A percentile compares a stretch with the other conserved stretches of the same genome.
Evolutionary conservation across 2,888 invertebrate species (phyloP).

Genomic region (Ceramica pisi): DNA sequence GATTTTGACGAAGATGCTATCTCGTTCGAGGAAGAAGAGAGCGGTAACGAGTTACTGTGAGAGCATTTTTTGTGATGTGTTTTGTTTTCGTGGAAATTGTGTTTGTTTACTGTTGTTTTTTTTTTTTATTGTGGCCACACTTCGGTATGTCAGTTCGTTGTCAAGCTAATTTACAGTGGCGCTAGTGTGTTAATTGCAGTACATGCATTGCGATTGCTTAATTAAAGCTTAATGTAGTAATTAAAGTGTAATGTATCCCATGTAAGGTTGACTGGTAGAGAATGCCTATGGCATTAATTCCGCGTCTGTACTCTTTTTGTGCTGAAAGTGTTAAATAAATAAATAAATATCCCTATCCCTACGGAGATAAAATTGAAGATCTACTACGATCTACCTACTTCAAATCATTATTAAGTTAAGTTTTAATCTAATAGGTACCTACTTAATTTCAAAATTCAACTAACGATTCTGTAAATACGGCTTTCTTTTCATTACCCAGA

Average conservation of each 20-base stretch:
- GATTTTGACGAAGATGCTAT: conserved; percentile 52
- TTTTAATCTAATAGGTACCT: background rate
- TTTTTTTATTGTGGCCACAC: conserved; percentile 47
- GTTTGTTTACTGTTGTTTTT: conserved; percentile 44
- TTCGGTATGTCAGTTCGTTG: conserved; percentile 50
- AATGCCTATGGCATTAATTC: too few species aligned
- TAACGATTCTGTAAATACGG: background rate
- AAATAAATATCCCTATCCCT: too few species aligned
- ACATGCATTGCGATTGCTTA: conserved; percentile 1
- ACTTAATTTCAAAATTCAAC: background rate
- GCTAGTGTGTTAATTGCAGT: conserved; percentile 45
- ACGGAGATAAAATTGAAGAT: background rate
- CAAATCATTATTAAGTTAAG: background rate
- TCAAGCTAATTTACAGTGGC: conserved; percentile 47
- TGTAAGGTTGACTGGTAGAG: too few species aligned
- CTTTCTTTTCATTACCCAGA: background rate
- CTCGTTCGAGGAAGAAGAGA: conserved; percentile 62
- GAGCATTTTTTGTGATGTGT: conserved; percentile 67
- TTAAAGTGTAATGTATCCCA: conserved; percentile 4
- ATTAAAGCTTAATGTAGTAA: conserved; percentile 21
- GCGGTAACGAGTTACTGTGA: conserved; percentile 74
- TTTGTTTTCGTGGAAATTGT: conserved; percentile 56
- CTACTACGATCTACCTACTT: too few species aligned
- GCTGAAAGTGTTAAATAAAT: too few species aligned
- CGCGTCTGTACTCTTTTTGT: too few species aligned